Evolutionary conservation across 2,113 vertebrate species (phyloP).

Genomic region (Hippocampus zosterae): DNA sequence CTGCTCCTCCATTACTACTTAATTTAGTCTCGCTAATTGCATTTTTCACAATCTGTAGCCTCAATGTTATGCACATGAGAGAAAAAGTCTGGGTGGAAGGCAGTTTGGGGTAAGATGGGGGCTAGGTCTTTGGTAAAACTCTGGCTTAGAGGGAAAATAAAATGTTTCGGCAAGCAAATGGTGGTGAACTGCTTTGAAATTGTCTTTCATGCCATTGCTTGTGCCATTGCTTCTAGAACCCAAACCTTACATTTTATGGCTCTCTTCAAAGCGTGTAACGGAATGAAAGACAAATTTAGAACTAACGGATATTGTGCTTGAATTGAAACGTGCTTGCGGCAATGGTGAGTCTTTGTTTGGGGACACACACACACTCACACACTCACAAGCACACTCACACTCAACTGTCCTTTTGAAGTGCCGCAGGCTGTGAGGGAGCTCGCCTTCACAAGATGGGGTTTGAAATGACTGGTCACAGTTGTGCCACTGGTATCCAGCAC

Average conservation of each 20-base stretch:
- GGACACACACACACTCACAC: slow-evolving; percentile 1
- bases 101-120: slow-evolving; percentile 1
- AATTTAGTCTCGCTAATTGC: slow-evolving; percentile 99
- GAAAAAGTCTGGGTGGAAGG: slow-evolving; percentile 26
- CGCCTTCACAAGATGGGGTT: slow-evolving; percentile 71
- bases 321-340: neutral
- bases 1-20: slow-evolving; percentile 99
- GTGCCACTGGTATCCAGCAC: slow-evolving; percentile 80
- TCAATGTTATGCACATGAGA: slow-evolving; percentile 73
- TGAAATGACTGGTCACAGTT: slow-evolving; percentile 92
- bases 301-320: slow-evolving; percentile 35
- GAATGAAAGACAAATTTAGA: slow-evolving; percentile 28
- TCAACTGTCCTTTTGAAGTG: slow-evolving; percentile 82
- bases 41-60: slow-evolving; percentile 97
- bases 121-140: slow-evolving; percentile 29
- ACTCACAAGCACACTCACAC: slow-evolving; percentile 1
- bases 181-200: slow-evolving; percentile 39
- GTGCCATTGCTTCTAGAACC: slow-evolving; percentile 38
- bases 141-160: slow-evolving; percentile 31
- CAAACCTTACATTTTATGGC: slow-evolving; percentile 34
- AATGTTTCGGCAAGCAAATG: slow-evolving; percentile 27
- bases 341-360: slow-evolving; percentile 25
- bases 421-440: slow-evolving; percentile 72
- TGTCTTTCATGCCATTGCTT: slow-evolving; percentile 40
- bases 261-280: slow-evolving; percentile 24